Conservation (phyloP, 1,140 invertebrate species). For the Leptinotarsa texana region DNA sequence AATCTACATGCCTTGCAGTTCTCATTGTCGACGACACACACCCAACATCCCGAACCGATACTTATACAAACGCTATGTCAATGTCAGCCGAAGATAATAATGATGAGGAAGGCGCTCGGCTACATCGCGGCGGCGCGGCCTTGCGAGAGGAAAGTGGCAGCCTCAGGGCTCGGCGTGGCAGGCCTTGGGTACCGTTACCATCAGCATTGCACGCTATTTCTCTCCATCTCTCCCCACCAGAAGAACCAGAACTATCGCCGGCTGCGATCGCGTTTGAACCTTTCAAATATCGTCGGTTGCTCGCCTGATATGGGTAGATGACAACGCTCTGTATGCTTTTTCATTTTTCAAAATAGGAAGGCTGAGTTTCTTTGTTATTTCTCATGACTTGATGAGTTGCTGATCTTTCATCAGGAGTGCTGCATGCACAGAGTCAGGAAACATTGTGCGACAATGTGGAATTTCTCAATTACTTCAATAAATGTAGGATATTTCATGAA, state of each 20-base stretch:
- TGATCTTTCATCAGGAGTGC: too few species aligned
- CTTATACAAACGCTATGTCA: constrained; percentile 12
- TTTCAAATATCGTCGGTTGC: too few species aligned
- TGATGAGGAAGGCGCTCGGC: constrained; percentile 38
- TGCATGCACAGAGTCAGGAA: too few species aligned
- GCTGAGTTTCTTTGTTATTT: neutral
- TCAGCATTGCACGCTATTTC: constrained; percentile 25
- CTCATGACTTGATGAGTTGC: neutral
- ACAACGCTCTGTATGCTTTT: too few species aligned
- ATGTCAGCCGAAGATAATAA: constrained; percentile 15
- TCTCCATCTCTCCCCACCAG: neutral
- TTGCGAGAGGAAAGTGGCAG: constrained; percentile 48
- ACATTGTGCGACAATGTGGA: too few species aligned
- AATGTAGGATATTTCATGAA: too few species aligned
- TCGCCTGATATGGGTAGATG: too few species aligned
- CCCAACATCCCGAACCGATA: neutral
- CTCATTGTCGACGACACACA: neutral
- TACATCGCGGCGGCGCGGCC: constrained; percentile 41
- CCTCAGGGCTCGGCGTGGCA: constrained; percentile 46
- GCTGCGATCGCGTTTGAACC: constrained; percentile 8
- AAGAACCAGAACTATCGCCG: constrained; percentile 31
- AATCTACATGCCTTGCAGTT: too few species aligned
- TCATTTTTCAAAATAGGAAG: too few species aligned
- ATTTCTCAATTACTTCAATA: too few species aligned
- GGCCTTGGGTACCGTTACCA: constrained; percentile 49